Evolutionary conservation across 92 coral and sea anemone genomes (phyloP).

Genomic region (Chrysogorgia sp.): DNA sequence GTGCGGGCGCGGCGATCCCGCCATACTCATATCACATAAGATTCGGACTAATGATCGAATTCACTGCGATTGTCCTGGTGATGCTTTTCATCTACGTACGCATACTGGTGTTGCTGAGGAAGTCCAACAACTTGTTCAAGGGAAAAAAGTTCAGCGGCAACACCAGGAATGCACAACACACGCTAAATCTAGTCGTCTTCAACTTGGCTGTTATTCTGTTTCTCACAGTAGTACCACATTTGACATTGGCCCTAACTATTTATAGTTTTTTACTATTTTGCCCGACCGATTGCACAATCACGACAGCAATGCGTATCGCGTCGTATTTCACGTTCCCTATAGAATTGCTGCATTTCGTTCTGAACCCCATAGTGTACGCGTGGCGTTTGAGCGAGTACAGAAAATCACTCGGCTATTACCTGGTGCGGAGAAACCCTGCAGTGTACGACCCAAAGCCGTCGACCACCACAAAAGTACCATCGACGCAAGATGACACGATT

Average conservation of each 20-base stretch:
- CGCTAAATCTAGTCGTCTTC: slow-evolving; percentile 15
- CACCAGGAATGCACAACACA: neutral
- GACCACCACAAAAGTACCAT: neutral
- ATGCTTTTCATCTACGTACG: slow-evolving; percentile 15
- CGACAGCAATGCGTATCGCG: neutral
- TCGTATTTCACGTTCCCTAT: slow-evolving; percentile 21
- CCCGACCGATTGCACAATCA: neutral
- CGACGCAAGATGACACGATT: too few species aligned
- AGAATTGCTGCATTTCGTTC: slow-evolving; percentile 26
- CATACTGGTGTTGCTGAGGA: slow-evolving; percentile 1
- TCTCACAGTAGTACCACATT: slow-evolving; percentile 22
- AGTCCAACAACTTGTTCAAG: neutral
- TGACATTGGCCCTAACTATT: neutral
- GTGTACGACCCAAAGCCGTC: neutral
- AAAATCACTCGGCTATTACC: neutral
- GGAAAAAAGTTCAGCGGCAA: neutral
- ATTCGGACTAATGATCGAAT: slow-evolving; percentile 3
- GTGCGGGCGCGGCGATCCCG: slow-evolving; percentile 13
- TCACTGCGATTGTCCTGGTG: neutral
- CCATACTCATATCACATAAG: neutral
- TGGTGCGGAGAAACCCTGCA: neutral
- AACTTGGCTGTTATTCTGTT: slow-evolving; percentile 15
- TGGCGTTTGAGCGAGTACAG: slow-evolving; percentile 16
- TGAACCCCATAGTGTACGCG: slow-evolving; percentile 20
- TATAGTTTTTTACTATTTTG: neutral